phyloP scores from a whole-genome alignment of 1,140 invertebrate species.

The Drosophila virilis region DNA sequence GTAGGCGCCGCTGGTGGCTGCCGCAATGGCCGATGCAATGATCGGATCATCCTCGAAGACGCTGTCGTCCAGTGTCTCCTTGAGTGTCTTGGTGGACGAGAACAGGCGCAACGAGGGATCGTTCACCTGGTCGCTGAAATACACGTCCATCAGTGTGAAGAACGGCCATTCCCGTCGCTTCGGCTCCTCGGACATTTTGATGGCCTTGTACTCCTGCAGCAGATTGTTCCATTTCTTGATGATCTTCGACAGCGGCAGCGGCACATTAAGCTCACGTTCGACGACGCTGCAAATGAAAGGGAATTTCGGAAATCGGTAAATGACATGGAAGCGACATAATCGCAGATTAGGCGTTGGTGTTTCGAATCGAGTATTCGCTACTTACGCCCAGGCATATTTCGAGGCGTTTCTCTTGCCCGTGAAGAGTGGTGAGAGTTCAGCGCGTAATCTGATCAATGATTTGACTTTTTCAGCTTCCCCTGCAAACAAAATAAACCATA shows the following conservation, averaged over 20 bases:
- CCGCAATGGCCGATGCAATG: constrained; percentile 82
- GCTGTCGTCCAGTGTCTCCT: constrained; percentile 82
- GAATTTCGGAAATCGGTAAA: constrained; percentile 6
- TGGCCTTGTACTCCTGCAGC: constrained; percentile 84
- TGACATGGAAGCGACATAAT: neutral
- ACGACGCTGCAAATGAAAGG: constrained; percentile 64
- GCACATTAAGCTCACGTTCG: constrained; percentile 83
- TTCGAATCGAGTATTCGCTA: constrained; percentile 35
- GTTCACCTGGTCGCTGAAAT: constrained; percentile 84
- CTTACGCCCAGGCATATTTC: constrained; percentile 85
- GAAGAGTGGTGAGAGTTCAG: constrained; percentile 83
- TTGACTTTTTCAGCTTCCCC: constrained; percentile 85
- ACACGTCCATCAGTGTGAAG: constrained; percentile 84
- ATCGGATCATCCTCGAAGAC: constrained; percentile 84
- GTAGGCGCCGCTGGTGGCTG: constrained; percentile 79
- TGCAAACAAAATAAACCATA: constrained; percentile 45
- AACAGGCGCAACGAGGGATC: constrained; percentile 83
- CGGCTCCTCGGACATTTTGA: constrained; percentile 84
- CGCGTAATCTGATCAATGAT: constrained; percentile 84
- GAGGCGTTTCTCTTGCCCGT: constrained; percentile 84
- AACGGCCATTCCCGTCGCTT: constrained; percentile 84
- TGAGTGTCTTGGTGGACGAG: constrained; percentile 83
- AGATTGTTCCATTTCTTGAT: constrained; percentile 85
- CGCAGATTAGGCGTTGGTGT: constrained; percentile 31
- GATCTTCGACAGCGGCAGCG: constrained; percentile 83